phyloP scores from a whole-genome alignment of 2,113 vertebrate species.

The Diadophis punctatus region DNA sequence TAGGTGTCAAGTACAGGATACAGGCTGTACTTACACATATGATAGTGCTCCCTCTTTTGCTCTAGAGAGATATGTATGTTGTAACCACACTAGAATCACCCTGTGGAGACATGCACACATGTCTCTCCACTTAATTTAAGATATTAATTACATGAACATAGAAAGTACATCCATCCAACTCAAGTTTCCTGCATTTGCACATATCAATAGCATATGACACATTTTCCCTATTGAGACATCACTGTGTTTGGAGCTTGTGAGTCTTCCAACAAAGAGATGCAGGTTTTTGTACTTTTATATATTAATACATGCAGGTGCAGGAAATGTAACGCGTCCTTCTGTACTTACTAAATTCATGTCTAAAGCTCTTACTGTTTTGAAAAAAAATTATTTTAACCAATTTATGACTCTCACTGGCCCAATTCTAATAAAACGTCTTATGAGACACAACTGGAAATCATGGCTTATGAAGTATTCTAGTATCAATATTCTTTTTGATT shows the following conservation, averaged over 20 bases:
- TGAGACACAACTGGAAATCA: slow-evolving; percentile 24
- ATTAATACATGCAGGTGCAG: not conserved
- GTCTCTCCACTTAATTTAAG: not conserved
- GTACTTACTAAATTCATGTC: not conserved
- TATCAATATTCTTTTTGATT: slow-evolving; percentile 29
- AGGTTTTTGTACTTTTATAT: not conserved
- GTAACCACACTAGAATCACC: not conserved
- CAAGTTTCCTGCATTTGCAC: not conserved
- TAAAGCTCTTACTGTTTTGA: not conserved
- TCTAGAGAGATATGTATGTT: not conserved
- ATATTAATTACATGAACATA: not conserved
- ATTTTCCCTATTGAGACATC: not conserved
- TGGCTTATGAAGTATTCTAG: slow-evolving; percentile 33
- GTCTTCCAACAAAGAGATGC: not conserved
- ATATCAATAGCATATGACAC: not conserved
- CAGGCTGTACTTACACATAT: not conserved
- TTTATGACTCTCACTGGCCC: not conserved
- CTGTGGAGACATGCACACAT: not conserved
- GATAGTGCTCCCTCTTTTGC: not conserved
- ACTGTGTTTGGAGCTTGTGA: not conserved
- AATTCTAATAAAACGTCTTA: not conserved
- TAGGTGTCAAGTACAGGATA: not conserved
- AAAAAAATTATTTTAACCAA: slow-evolving; percentile 40
- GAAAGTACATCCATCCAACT: not conserved
- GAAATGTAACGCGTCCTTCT: not conserved